Conservation (phyloP, 2,888 invertebrate genomes). For the Lasioglossum marginatum region DNA sequence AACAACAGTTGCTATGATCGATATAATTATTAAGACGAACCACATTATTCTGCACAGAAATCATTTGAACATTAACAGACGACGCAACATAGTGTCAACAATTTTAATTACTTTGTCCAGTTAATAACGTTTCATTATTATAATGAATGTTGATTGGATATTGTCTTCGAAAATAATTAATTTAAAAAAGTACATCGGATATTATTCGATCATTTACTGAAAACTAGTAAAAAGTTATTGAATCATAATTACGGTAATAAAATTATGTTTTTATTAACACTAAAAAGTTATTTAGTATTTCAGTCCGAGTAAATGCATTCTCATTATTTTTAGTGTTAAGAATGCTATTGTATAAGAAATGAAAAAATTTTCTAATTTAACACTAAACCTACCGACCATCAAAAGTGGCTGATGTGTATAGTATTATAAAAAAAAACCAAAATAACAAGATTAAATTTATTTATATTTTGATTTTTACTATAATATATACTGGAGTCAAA, state of each 20-base stretch:
- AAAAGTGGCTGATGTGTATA: too few relatives aligned
- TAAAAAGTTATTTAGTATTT: background rate
- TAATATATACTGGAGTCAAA: too few relatives aligned
- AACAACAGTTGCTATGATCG: slow-evolving; percentile 89
- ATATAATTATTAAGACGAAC: slow-evolving; percentile 90
- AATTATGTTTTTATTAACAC: background rate
- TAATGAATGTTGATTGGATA: background rate
- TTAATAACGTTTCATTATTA: background rate
- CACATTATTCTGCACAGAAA: slow-evolving; percentile 89
- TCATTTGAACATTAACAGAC: background rate
- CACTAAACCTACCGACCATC: too few relatives aligned
- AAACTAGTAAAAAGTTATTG: background rate
- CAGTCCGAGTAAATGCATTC: background rate
- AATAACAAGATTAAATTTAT: too few relatives aligned
- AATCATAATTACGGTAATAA: background rate
- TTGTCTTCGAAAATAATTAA: background rate
- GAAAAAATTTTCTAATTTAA: background rate
- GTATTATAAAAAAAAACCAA: too few relatives aligned
- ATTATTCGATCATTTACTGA: background rate
- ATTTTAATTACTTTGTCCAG: background rate
- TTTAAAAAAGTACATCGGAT: background rate
- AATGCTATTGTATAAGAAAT: background rate
- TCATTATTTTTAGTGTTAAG: background rate
- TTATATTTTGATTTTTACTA: too few relatives aligned
- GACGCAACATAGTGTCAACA: background rate